Percentiles rank a stretch among this genome's conserved stretches.
phyloP scores from a whole-genome alignment of 1,140 invertebrate genomes.

The Calephelis nemesis region DNA sequence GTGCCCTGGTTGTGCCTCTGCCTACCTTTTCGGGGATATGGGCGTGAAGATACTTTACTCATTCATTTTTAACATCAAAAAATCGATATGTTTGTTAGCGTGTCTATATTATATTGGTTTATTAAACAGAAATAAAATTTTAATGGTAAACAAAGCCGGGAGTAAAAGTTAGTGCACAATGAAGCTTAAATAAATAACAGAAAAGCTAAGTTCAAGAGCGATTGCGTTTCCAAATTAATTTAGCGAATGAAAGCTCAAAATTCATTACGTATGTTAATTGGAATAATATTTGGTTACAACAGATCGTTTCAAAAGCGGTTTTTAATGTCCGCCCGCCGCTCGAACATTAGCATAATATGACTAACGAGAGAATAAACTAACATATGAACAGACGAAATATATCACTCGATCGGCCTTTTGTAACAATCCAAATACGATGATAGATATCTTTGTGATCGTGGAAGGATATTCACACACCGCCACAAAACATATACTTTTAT shows the following conservation, averaged over 20 bases:
- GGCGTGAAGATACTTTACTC: no score
- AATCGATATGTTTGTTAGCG: no score
- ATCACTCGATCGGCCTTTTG: conserved; percentile 10
- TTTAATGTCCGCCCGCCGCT: conserved; percentile 19
- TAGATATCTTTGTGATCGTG: not conserved
- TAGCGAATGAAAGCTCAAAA: conserved; percentile 3
- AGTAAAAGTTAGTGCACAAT: no score
- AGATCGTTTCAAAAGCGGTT: conserved; percentile 21
- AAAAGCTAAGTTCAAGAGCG: conserved; percentile 42
- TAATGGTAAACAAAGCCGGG: no score
- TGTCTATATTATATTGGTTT: no score
- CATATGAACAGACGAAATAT: conserved; percentile 2
- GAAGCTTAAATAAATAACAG: conserved; percentile 8
- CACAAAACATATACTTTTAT: no score
- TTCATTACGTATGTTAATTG: conserved; percentile 27
- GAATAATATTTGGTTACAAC: conserved; percentile 33
- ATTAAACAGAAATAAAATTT: no score
- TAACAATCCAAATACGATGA: conserved; percentile 1
- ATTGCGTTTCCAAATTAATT: conserved; percentile 10
- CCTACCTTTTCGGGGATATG: no score
- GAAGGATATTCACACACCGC: not conserved
- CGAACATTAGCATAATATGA: conserved; percentile 13
- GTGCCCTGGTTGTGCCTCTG: no score
- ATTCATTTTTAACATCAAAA: no score
- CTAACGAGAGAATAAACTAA: conserved; percentile 8